phyloP scores from a whole-genome alignment of 2,113 vertebrate genomes.

The Gadus macrocephalus region DNA sequence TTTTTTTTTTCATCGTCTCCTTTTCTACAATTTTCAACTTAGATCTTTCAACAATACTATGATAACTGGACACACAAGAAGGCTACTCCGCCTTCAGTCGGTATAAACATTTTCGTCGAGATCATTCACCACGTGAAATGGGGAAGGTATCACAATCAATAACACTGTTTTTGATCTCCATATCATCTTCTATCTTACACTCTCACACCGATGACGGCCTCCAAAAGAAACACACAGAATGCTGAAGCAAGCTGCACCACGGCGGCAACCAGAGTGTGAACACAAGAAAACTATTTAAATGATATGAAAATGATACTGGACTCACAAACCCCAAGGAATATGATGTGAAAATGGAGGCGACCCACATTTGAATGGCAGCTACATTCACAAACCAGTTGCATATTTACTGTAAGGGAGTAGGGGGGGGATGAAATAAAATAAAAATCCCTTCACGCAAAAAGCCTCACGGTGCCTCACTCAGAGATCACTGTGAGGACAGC shows the following conservation, averaged over 20 bases:
- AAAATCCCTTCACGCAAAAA: constrained; percentile 57
- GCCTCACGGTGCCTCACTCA: constrained; percentile 44
- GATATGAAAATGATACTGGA: constrained; percentile 60
- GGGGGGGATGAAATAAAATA: constrained; percentile 16
- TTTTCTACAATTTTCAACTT: constrained; percentile 69
- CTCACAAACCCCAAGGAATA: constrained; percentile 54
- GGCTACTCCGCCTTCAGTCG: constrained; percentile 58
- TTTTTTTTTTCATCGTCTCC: constrained; percentile 63
- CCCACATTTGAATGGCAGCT: constrained; percentile 73
- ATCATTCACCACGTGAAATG: constrained; percentile 63
- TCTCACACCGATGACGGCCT: constrained; percentile 51
- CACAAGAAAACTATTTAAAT: constrained; percentile 31
- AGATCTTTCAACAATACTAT: constrained; percentile 39
- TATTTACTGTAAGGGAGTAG: constrained; percentile 54
- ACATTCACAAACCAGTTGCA: constrained; percentile 80
- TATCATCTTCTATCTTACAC: constrained; percentile 59
- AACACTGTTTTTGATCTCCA: constrained; percentile 74
- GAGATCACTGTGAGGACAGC: constrained; percentile 50
- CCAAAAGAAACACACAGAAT: constrained; percentile 40
- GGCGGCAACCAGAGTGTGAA: constrained; percentile 50
- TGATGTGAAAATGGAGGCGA: constrained; percentile 61
- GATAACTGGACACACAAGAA: constrained; percentile 30
- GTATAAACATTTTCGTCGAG: constrained; percentile 67
- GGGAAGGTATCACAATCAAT: constrained; percentile 63
- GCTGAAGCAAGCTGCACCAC: constrained; percentile 44